Percentiles rank a stretch among this genome's conserved stretches.
phyloP scores from a whole-genome alignment of 2,113 vertebrate species.

The Cyphomyrus plagiostoma region DNA sequence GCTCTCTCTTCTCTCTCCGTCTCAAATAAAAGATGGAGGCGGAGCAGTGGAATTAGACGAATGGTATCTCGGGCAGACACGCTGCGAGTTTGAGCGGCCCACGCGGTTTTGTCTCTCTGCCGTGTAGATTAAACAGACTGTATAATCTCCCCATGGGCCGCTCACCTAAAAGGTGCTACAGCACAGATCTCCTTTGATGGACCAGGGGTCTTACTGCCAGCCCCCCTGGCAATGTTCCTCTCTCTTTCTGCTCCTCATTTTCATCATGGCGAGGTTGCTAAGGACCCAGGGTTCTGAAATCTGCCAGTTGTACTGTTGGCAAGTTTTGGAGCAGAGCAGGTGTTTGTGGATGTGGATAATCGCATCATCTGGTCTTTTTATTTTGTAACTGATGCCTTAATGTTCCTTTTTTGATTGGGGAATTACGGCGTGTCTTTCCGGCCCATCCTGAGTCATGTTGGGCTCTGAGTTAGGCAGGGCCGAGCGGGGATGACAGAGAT shows the following conservation, averaged over 20 bases:
- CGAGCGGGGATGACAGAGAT: not conserved
- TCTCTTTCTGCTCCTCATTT: not conserved
- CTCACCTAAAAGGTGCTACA: not conserved
- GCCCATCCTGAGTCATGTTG: not conserved
- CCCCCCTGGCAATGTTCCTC: not conserved
- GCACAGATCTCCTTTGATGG: not conserved
- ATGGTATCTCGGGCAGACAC: not conserved
- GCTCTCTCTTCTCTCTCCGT: not conserved
- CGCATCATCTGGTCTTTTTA: not conserved
- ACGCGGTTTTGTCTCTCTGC: not conserved
- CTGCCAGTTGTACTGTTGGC: not conserved
- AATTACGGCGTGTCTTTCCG: not conserved
- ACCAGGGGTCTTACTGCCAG: too few relatives aligned
- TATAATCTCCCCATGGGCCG: not conserved
- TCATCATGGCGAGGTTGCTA: not conserved
- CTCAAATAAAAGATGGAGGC: not conserved
- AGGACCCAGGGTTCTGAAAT: not conserved
- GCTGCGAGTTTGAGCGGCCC: not conserved
- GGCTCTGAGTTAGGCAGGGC: not conserved
- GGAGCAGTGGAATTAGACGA: not conserved
- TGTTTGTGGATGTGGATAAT: not conserved
- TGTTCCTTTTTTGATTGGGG: not conserved
- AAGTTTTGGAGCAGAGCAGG: not conserved
- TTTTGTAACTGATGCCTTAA: not conserved
- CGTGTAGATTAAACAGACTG: slow-evolving; percentile 14